Percentiles rank a stretch among this genome's conserved stretches.
Conservation (phyloP, 2,797 vertebrate species). For the Coregonus suidteri region DNA sequence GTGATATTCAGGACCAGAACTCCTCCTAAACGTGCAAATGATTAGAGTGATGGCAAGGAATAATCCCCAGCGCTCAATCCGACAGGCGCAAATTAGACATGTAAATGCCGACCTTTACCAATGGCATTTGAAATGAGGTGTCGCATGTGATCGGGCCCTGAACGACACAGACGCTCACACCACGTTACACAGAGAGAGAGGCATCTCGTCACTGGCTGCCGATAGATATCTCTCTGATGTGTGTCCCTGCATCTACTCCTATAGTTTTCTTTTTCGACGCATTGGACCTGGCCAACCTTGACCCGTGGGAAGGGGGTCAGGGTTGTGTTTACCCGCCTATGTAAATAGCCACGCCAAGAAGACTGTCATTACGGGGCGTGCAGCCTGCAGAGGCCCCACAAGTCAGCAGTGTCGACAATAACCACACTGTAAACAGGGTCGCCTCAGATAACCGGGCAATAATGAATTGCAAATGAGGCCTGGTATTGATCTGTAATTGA, state of each 20-base stretch:
- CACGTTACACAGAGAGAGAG: conserved; percentile 50
- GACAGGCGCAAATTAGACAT: conserved; percentile 76
- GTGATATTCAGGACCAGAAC: not conserved
- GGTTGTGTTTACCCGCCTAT: conserved; percentile 34
- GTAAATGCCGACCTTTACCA: conserved; percentile 79
- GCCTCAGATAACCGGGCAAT: conserved; percentile 74
- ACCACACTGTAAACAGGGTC: conserved; percentile 74
- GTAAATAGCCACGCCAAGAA: conserved; percentile 23
- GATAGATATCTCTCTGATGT: conserved; percentile 12
- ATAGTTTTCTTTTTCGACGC: conserved; percentile 24
- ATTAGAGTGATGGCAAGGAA: conserved; percentile 87
- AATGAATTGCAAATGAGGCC: conserved; percentile 86
- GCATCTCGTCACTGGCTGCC: not conserved
- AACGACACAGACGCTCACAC: conserved; percentile 28
- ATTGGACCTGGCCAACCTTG: conserved; percentile 61
- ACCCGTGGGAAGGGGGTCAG: conserved; percentile 48
- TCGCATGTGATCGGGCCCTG: conserved; percentile 65
- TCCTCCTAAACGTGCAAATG: conserved; percentile 65
- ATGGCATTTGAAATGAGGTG: conserved; percentile 75
- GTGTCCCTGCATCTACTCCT: not conserved
- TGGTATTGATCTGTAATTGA: conserved; percentile 82
- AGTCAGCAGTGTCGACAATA: conserved; percentile 50
- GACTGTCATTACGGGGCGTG: conserved; percentile 21
- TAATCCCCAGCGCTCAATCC: conserved; percentile 78
- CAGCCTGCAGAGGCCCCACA: not conserved